Percentiles rank a stretch among this genome's conserved stretches.
These are phyloP conservation scores for Drosophila fulvimacula DNA, from an alignment of 2,888 invertebrate species.

Conservation along the genomic window DNA sequence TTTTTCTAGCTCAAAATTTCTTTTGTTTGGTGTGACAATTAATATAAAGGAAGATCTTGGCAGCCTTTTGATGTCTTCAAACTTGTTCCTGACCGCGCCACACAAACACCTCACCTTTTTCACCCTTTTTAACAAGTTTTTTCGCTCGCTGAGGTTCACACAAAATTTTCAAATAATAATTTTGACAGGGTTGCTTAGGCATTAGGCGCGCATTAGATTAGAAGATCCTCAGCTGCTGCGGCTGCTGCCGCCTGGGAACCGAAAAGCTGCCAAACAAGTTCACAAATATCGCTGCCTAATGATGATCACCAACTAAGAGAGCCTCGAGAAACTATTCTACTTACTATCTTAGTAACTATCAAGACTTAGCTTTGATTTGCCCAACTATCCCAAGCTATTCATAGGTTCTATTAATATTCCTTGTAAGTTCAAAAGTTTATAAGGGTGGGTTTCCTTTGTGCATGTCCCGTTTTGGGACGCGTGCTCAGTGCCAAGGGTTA, in stretches of 20 bases:
- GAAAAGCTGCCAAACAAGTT: slow-evolving; percentile 64
- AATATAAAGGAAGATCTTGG: slow-evolving; percentile 66
- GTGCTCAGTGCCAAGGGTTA: slow-evolving; percentile 68
- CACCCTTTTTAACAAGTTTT: slow-evolving; percentile 56
- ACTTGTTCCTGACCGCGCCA: slow-evolving; percentile 57
- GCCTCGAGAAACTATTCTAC: neutral
- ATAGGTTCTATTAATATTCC: neutral
- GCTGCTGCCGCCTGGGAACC: slow-evolving; percentile 56
- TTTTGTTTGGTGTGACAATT: slow-evolving; percentile 70
- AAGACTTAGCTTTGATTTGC: neutral
- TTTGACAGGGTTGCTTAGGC: slow-evolving; percentile 55
- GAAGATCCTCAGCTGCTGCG: slow-evolving; percentile 48
- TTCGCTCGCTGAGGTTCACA: slow-evolving; percentile 54
- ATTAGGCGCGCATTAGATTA: slow-evolving; percentile 32
- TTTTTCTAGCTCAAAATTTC: slow-evolving; percentile 56
- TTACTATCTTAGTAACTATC: neutral
- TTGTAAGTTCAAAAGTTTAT: slow-evolving; percentile 23
- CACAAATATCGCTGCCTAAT: neutral
- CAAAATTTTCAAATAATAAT: slow-evolving; percentile 56
- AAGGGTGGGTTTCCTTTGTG: slow-evolving; percentile 33
- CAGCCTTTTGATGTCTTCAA: slow-evolving; percentile 64
- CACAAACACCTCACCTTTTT: slow-evolving; percentile 69
- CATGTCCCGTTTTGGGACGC: slow-evolving; percentile 49
- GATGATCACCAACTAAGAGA: slow-evolving; percentile 3
- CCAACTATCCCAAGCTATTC: neutral